Evolutionary conservation across 2,888 invertebrate genomes (phyloP).

Genomic region (Leptinotarsa juncta): DNA sequence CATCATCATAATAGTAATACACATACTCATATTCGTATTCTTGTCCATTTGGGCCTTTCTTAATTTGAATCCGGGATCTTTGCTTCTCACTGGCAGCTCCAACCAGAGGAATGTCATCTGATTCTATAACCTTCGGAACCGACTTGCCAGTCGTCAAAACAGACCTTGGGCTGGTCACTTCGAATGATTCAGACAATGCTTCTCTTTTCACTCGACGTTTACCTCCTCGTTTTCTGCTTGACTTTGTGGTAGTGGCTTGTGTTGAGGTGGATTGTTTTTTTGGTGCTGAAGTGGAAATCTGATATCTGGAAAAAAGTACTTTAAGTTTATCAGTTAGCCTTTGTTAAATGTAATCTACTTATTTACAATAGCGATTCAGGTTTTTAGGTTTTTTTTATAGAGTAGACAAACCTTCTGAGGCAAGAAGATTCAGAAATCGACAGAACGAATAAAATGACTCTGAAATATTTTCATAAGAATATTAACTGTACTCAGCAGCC

Average conservation of each 20-base stretch:
- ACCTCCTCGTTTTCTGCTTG: slow-evolving; percentile 35
- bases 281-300: slow-evolving; percentile 55
- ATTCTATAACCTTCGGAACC: slow-evolving; percentile 50
- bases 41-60: slow-evolving; percentile 89
- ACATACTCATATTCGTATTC: slow-evolving; percentile 94
- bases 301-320: slow-evolving; percentile 53
- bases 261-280: slow-evolving; percentile 43
- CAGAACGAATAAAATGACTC: too few relatives aligned
- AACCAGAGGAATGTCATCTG: slow-evolving; percentile 53
- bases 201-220: slow-evolving; percentile 56
- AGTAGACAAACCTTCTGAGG: too few relatives aligned
- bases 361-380: too few relatives aligned
- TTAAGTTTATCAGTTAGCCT: not conserved
- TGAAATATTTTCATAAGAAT: too few relatives aligned
- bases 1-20: slow-evolving; percentile 90
- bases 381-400: too few relatives aligned
- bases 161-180: slow-evolving; percentile 70
- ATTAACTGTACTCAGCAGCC: too few relatives aligned
- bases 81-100: slow-evolving; percentile 76
- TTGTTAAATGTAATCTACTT: not conserved
- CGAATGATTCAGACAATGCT: slow-evolving; percentile 54
- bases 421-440: too few relatives aligned
- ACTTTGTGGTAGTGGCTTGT: slow-evolving; percentile 31
- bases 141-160: slow-evolving; percentile 68
- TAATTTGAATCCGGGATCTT: slow-evolving; percentile 82